phyloP scores from a whole-genome alignment of 2,888 invertebrate species.

The Chaitophorus viminalis region DNA sequence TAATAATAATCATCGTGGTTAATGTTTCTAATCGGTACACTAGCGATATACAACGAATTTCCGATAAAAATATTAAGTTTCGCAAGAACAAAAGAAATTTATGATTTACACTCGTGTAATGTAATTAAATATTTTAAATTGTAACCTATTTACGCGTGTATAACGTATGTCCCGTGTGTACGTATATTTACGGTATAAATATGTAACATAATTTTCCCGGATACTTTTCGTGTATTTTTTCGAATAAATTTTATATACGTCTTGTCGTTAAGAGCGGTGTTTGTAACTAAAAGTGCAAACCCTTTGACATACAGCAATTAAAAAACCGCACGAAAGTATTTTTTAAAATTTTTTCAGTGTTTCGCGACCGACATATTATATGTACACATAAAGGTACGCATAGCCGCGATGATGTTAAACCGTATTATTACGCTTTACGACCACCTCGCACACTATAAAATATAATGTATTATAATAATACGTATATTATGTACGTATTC shows the following conservation, averaged over 20 bases:
- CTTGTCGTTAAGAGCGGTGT: constrained; percentile 5
- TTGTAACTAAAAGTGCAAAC: constrained; percentile 8
- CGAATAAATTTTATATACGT: background rate
- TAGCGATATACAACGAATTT: too few relatives aligned
- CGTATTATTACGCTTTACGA: background rate
- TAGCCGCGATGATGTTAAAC: background rate
- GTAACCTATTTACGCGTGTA: too few relatives aligned
- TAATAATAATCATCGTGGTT: too few relatives aligned
- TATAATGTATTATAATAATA: background rate
- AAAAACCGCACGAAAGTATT: constrained; percentile 30
- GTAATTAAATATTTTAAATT: too few relatives aligned
- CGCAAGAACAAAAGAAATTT: too few relatives aligned
- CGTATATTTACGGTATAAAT: background rate
- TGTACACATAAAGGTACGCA: background rate
- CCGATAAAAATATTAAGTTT: too few relatives aligned
- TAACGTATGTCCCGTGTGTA: background rate
- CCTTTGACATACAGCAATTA: constrained; percentile 28
- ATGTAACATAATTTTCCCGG: background rate
- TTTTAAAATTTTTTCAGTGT: constrained; percentile 7
- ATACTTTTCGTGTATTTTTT: background rate
- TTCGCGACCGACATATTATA: background rate
- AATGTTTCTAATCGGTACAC: too few relatives aligned
- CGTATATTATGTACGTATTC: background rate
- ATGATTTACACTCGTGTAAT: background rate
- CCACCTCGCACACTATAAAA: background rate